Evolutionary conservation across 2,888 invertebrate genomes (phyloP).

Genomic region (Aquatica leii): DNA sequence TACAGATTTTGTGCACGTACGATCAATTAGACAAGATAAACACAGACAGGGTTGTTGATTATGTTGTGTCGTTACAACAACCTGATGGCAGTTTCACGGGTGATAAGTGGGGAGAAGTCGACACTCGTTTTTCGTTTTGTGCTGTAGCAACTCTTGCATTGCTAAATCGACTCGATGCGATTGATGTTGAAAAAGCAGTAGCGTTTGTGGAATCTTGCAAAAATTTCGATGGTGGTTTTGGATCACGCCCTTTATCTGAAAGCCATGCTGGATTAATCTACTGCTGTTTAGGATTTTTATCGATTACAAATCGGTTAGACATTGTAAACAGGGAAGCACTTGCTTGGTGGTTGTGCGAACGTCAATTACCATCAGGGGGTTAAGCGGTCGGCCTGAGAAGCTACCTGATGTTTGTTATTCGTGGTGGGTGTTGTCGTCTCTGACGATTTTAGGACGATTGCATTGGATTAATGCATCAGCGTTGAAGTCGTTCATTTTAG

Average conservation of each 20-base stretch:
- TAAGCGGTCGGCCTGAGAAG: conserved; percentile 98
- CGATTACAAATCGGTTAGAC: conserved; percentile 78
- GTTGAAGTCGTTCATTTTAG: conserved; percentile 82
- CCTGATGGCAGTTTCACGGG: conserved; percentile 95
- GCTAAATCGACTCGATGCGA: conserved; percentile 79
- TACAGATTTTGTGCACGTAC: conserved; percentile 84
- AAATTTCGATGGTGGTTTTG: conserved; percentile 99
- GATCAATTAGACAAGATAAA: conserved; percentile 81
- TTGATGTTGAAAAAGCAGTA: conserved; percentile 85
- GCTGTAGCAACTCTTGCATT: conserved; percentile 86
- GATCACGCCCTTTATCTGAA: conserved; percentile 95
- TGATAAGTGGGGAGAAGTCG: conserved; percentile 98
- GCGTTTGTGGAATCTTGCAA: conserved; percentile 91
- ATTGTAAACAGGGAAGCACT: conserved; percentile 85
- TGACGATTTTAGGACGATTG: conserved; percentile 90
- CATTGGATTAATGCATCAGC: conserved; percentile 93
- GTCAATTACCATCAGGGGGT: conserved; percentile 96
- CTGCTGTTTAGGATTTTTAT: conserved; percentile 93
- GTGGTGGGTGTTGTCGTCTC: conserved; percentile 99
- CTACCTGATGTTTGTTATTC: conserved; percentile 99
- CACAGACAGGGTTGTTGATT: conserved; percentile 82
- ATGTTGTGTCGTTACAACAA: conserved; percentile 82
- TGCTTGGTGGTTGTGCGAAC: conserved; percentile 97
- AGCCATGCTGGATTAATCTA: conserved; percentile 96
- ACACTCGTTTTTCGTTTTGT: conserved; percentile 97